These are phyloP conservation scores for Pollimyrus isidori DNA, from an alignment of 2,113 vertebrate genomes.

Conservation along the genomic window DNA sequence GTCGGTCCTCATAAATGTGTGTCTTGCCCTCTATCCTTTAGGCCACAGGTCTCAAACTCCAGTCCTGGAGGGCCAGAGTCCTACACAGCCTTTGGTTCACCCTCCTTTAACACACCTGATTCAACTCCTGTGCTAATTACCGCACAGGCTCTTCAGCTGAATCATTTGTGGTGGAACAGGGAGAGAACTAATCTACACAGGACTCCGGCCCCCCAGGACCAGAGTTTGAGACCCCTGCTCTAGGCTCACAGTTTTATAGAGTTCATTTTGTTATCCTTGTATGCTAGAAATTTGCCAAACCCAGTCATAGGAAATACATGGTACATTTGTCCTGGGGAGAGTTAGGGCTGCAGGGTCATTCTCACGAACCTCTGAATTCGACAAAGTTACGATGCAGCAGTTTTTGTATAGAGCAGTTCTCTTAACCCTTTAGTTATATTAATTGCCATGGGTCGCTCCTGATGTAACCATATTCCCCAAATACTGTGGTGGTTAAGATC, in stretches of 20 bases:
- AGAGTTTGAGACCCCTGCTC: too few relatives aligned
- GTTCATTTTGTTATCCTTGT: neutral
- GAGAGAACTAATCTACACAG: too few relatives aligned
- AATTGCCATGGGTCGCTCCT: neutral
- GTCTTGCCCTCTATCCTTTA: neutral
- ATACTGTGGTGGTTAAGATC: neutral
- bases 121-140: too few relatives aligned
- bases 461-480: neutral
- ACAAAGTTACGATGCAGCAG: neutral
- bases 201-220: too few relatives aligned
- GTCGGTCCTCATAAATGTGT: neutral
- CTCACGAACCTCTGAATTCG: neutral
- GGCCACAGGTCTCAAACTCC: too few relatives aligned
- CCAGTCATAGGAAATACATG: neutral
- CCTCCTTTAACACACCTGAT: too few relatives aligned
- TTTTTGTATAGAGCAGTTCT: neutral
- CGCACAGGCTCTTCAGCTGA: too few relatives aligned
- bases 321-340: neutral
- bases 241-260: neutral
- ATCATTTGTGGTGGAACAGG: too few relatives aligned
- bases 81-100: too few relatives aligned
- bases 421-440: neutral
- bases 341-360: neutral
- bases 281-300: neutral
- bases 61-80: too few relatives aligned